A percentile compares a stretch with the other conserved stretches of the same genome.
Evolutionary conservation across 2,113 vertebrate genomes (phyloP).

Genomic region (Centropristis striata): DNA sequence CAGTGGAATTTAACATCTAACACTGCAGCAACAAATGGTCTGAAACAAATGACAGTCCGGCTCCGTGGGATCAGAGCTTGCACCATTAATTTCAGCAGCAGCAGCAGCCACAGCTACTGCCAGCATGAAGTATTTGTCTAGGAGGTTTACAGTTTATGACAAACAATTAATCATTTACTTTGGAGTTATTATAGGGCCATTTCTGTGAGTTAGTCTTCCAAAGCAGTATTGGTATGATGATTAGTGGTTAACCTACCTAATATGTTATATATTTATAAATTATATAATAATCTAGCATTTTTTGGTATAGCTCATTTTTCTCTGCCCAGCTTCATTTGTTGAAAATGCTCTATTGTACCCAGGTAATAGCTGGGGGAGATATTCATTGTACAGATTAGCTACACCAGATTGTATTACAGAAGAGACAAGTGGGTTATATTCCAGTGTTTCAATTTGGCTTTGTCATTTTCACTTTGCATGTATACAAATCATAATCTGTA

Average conservation of each 20-base stretch:
- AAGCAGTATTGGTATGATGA: neutral
- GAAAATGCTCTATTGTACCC: neutral
- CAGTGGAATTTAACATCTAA: neutral
- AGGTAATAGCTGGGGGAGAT: neutral
- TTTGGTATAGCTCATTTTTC: neutral
- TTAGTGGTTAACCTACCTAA: constrained; percentile 7
- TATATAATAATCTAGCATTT: neutral
- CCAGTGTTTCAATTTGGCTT: neutral
- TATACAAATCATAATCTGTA: neutral
- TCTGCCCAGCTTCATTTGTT: neutral
- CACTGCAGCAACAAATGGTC: constrained; percentile 25
- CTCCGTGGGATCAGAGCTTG: constrained; percentile 5
- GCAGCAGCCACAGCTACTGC: constrained; percentile 22
- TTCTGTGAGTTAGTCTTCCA: constrained; percentile 3
- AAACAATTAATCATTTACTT: constrained; percentile 52
- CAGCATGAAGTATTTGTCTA: constrained; percentile 18
- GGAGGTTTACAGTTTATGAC: constrained; percentile 31
- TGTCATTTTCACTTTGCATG: neutral
- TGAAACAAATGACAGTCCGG: constrained; percentile 2
- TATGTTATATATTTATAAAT: neutral
- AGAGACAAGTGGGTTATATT: neutral
- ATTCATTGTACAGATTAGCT: neutral
- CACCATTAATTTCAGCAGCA: constrained; percentile 32
- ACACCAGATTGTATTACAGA: neutral
- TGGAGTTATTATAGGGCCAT: constrained; percentile 9